These are phyloP conservation scores for Amphiprion ocellaris DNA, from an alignment of 2,113 vertebrate genomes.

Conservation along the genomic window DNA sequence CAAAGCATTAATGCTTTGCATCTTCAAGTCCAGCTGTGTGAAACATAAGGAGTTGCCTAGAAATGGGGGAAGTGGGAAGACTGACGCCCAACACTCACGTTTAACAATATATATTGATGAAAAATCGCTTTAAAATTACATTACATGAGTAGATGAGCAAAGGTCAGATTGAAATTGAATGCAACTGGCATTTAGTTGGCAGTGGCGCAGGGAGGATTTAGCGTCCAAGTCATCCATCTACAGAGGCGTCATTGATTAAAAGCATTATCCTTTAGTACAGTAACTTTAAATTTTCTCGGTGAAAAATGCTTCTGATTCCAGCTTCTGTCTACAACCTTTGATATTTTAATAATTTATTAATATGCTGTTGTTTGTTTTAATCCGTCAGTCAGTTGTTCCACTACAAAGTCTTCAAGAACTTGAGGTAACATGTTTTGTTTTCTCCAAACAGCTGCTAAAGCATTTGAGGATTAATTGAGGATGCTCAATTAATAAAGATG, in stretches of 20 bases:
- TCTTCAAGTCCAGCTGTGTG: not conserved
- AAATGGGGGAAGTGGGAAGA: not conserved
- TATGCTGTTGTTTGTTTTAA: not conserved
- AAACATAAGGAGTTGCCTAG: not conserved
- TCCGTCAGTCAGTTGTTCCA: no score
- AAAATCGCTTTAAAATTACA: not conserved
- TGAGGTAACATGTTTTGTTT: no score
- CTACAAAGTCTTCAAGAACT: no score
- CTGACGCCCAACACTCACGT: no score
- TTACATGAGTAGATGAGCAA: not conserved
- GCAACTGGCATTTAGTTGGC: not conserved
- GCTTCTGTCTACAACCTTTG: no score
- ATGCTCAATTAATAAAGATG: no score
- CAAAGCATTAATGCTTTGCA: not conserved
- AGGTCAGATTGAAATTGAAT: not conserved
- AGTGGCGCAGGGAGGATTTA: not conserved
- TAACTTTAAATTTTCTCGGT: not conserved
- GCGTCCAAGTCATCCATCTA: not conserved
- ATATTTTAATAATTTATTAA: not conserved
- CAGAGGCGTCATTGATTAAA: not conserved
- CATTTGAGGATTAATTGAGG: no score
- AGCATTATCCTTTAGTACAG: not conserved
- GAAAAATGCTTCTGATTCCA: not conserved
- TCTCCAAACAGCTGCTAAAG: no score
- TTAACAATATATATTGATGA: not conserved